phyloP scores from a whole-genome alignment of 2,113 vertebrate genomes.

The Nerophis lumbriciformis region DNA sequence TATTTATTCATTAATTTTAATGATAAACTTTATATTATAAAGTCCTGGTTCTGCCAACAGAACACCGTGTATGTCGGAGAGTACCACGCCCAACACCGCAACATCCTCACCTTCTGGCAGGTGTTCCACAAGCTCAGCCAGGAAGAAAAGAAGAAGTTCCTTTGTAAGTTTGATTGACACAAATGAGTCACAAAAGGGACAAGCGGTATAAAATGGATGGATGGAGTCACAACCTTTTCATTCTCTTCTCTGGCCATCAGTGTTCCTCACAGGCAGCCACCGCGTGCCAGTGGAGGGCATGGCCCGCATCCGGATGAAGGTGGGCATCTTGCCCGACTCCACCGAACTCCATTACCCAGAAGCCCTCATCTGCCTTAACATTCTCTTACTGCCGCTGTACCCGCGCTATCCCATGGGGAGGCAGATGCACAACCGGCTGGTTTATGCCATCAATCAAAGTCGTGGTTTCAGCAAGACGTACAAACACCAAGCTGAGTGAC shows the following conservation, averaged over 20 bases:
- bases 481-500: neutral
- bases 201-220: too few species aligned
- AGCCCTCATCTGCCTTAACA: constrained; percentile 61
- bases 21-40: too few species aligned
- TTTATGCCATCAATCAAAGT: constrained; percentile 64
- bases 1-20: too few species aligned
- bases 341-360: constrained; percentile 65
- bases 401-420: constrained; percentile 60
- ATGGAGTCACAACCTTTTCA: neutral
- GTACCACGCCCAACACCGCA: constrained; percentile 68
- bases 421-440: constrained; percentile 62
- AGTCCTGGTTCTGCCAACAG: constrained; percentile 44
- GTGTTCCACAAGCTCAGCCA: constrained; percentile 74
- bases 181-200: neutral
- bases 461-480: constrained; percentile 65
- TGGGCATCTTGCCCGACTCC: constrained; percentile 38
- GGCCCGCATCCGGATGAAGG: constrained; percentile 60
- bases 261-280: constrained; percentile 75
- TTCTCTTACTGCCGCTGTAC: constrained; percentile 70
- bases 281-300: constrained; percentile 68
- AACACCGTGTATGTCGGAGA: constrained; percentile 68
- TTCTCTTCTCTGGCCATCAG: constrained; percentile 35
- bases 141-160: constrained; percentile 76
- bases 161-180: constrained; percentile 64
- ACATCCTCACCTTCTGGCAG: constrained; percentile 77